Conservation (phyloP, 2,888 invertebrate species). For the Hybos culiciformis region DNA sequence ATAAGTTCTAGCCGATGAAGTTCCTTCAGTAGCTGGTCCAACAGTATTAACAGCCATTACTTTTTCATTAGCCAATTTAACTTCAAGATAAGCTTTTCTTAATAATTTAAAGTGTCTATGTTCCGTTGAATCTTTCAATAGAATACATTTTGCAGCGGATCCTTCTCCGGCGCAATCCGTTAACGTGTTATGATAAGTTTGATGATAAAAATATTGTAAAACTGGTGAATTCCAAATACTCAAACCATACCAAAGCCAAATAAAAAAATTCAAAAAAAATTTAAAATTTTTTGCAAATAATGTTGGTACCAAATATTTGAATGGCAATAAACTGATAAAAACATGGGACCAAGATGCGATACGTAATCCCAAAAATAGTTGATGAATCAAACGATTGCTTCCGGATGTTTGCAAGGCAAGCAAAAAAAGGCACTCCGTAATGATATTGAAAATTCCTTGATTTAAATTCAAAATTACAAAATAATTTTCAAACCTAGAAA, state of each 20-base stretch:
- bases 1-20: conserved; percentile 31
- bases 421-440: conserved; percentile 29
- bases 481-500: conserved; percentile 34
- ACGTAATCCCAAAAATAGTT: conserved; percentile 29
- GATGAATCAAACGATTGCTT: conserved; percentile 28
- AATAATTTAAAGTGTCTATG: conserved; percentile 32
- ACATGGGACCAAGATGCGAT: conserved; percentile 33
- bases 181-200: conserved; percentile 32
- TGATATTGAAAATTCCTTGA: conserved; percentile 29
- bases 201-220: conserved; percentile 33
- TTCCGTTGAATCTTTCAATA: conserved; percentile 32
- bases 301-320: conserved; percentile 34
- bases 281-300: conserved; percentile 34
- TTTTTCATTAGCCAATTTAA: conserved; percentile 30
- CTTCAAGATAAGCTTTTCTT: conserved; percentile 31
- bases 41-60: conserved; percentile 19
- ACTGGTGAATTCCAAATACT: conserved; percentile 36
- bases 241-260: conserved; percentile 35
- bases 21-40: conserved; percentile 18
- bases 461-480: conserved; percentile 33
- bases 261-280: conserved; percentile 26
- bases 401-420: conserved; percentile 29
- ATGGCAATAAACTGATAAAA: conserved; percentile 32
- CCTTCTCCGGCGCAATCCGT: conserved; percentile 33
- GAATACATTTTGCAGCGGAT: conserved; percentile 33